Conservation (phyloP, 1,140 invertebrate species). For the Telenomus remus region DNA sequence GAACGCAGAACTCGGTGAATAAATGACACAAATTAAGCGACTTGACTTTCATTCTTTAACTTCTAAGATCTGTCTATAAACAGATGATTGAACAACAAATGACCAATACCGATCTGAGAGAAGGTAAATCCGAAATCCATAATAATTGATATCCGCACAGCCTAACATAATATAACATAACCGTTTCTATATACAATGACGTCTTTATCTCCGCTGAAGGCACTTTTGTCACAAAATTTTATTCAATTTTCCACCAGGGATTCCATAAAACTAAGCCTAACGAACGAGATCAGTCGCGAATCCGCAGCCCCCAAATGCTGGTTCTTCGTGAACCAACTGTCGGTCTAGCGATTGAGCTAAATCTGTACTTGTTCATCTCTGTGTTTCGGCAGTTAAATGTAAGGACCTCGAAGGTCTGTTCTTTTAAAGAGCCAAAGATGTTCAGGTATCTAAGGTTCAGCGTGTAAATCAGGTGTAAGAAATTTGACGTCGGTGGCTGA, state of each 20-base stretch:
- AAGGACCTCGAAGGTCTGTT: constrained; percentile 77
- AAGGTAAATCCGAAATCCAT: too few relatives aligned
- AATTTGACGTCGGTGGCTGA: constrained; percentile 73
- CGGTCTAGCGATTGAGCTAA: constrained; percentile 89
- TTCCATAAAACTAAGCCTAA: constrained; percentile 1
- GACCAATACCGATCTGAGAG: too few relatives aligned
- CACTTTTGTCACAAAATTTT: constrained; percentile 14
- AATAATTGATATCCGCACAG: constrained; percentile 18
- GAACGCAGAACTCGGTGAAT: too few relatives aligned
- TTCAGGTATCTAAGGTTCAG: constrained; percentile 82
- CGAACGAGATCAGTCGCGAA: constrained; percentile 80
- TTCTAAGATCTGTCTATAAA: too few relatives aligned
- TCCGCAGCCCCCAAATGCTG: constrained; percentile 90
- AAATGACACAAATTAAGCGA: too few relatives aligned
- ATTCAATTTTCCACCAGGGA: constrained; percentile 6
- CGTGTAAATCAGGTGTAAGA: constrained; percentile 75
- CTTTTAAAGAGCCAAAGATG: constrained; percentile 84
- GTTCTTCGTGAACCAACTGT: constrained; percentile 89
- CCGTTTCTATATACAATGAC: constrained; percentile 37
- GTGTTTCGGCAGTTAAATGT: constrained; percentile 75
- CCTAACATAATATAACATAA: constrained; percentile 35
- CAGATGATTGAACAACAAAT: too few relatives aligned
- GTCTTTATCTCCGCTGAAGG: constrained; percentile 4
- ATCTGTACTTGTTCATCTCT: constrained; percentile 82
- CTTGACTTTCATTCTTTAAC: too few relatives aligned